Evolutionary conservation across 2,113 vertebrate species (phyloP).

Genomic region (Myodes glareolus): DNA sequence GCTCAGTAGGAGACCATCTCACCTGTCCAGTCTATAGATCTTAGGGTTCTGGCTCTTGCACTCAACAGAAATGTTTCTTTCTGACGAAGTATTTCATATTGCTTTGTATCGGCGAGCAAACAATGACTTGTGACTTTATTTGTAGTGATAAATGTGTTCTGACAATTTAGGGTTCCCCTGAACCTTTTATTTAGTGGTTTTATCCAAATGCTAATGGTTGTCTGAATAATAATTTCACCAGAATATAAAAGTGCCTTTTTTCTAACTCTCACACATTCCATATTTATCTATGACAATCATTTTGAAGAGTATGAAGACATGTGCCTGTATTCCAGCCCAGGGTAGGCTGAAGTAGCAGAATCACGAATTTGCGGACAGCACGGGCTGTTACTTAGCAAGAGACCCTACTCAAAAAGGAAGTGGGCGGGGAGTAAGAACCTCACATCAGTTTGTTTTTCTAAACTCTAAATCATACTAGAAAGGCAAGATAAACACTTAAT

Average conservation of each 20-base stretch:
- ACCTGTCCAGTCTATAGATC: neutral
- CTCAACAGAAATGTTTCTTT: neutral
- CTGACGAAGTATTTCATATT: neutral
- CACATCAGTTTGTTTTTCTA: conserved; percentile 20
- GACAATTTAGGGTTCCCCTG: neutral
- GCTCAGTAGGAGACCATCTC: neutral
- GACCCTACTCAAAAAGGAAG: neutral
- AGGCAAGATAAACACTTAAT: neutral
- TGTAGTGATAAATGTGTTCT: neutral
- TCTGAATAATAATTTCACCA: conserved; percentile 12
- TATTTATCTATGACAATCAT: neutral
- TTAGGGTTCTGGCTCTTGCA: neutral
- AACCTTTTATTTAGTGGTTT: conserved; percentile 47
- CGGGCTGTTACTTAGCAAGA: neutral
- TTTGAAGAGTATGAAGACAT: neutral
- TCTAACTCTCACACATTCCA: neutral
- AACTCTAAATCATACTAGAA: conserved; percentile 39
- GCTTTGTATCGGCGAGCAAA: neutral
- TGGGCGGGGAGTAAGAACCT: neutral
- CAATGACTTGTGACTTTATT: neutral
- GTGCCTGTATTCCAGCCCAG: neutral
- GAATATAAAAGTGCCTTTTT: neutral
- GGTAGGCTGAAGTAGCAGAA: neutral
- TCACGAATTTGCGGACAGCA: too few relatives aligned
- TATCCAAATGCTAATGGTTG: neutral